Evolutionary conservation across 2,113 vertebrate species (phyloP).

Genomic region (Esox niger): DNA sequence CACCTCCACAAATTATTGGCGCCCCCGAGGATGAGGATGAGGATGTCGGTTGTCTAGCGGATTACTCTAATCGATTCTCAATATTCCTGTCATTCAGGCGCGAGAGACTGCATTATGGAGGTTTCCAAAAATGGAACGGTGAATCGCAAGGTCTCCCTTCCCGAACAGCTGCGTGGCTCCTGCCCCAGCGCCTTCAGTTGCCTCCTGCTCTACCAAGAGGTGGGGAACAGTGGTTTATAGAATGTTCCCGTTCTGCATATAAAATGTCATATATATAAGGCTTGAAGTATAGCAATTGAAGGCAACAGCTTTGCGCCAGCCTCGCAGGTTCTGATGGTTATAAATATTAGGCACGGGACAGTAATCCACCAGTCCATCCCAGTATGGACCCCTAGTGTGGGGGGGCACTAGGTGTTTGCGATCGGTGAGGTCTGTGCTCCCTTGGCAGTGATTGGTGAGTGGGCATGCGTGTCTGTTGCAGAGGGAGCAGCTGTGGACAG

Average conservation of each 20-base stretch:
- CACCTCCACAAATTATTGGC: too few relatives aligned
- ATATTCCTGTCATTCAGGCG: slow-evolving; percentile 65
- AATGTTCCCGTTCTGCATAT: too few relatives aligned
- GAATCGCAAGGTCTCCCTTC: slow-evolving; percentile 61
- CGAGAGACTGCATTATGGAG: slow-evolving; percentile 72
- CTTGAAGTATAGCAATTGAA: too few relatives aligned
- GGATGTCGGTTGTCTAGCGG: too few relatives aligned
- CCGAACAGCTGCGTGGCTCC: slow-evolving; percentile 53
- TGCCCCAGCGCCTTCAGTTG: slow-evolving; percentile 63
- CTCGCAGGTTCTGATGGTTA: too few relatives aligned
- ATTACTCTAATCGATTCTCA: too few relatives aligned
- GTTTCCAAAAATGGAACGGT: slow-evolving; percentile 67
- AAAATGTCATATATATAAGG: too few relatives aligned
- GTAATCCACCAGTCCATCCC: too few relatives aligned
- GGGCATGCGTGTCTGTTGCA: neutral
- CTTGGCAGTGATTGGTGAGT: neutral
- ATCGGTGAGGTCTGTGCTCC: neutral
- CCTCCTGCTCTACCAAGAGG: slow-evolving; percentile 84
- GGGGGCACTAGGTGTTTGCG: slow-evolving; percentile 13
- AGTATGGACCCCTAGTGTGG: too few relatives aligned
- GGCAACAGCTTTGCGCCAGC: too few relatives aligned
- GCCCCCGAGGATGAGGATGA: too few relatives aligned
- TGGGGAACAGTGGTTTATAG: slow-evolving; percentile 52
- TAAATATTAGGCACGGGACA: too few relatives aligned
- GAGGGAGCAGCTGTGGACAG: slow-evolving; percentile 79